Conservation (phyloP, 2,888 invertebrate genomes). For the Drosophila picticornis region DNA sequence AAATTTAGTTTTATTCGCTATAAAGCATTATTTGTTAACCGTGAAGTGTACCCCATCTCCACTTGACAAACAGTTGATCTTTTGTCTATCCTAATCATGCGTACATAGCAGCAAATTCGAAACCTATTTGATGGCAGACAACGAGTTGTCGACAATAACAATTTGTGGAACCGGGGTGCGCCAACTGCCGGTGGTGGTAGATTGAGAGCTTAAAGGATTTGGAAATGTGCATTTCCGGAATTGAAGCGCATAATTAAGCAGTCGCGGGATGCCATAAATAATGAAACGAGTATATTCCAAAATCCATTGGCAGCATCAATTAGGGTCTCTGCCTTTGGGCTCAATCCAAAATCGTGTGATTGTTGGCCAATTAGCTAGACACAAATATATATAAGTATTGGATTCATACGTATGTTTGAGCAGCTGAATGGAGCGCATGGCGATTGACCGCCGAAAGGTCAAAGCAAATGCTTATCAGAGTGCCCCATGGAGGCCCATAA, state of each 20-base stretch:
- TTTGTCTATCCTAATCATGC: not conserved
- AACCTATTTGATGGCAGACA: conserved; percentile 15
- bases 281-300: conserved; percentile 49
- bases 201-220: conserved; percentile 64
- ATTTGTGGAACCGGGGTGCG: conserved; percentile 13
- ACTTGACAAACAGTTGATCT: conserved; percentile 2
- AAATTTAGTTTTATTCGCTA: not conserved
- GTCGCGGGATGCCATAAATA: conserved; percentile 63
- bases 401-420: conserved; percentile 1
- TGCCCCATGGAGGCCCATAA: conserved; percentile 27
- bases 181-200: conserved; percentile 4
- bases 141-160: conserved; percentile 3
- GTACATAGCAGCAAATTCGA: not conserved
- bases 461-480: conserved; percentile 42
- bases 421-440: conserved; percentile 5
- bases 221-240: conserved; percentile 60
- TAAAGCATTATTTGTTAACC: no score
- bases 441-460: conserved; percentile 28
- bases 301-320: conserved; percentile 49
- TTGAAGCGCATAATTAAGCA: conserved; percentile 66
- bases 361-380: conserved; percentile 39
- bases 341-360: conserved; percentile 25
- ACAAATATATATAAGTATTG: conserved; percentile 1
- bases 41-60: conserved; percentile 1
- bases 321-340: conserved; percentile 26